A percentile compares a stretch with the other conserved stretches of the same genome.
These are phyloP conservation scores for Pristionchus exspectatus DNA, from an alignment of 2,888 invertebrate species.

Conservation along the genomic window DNA sequence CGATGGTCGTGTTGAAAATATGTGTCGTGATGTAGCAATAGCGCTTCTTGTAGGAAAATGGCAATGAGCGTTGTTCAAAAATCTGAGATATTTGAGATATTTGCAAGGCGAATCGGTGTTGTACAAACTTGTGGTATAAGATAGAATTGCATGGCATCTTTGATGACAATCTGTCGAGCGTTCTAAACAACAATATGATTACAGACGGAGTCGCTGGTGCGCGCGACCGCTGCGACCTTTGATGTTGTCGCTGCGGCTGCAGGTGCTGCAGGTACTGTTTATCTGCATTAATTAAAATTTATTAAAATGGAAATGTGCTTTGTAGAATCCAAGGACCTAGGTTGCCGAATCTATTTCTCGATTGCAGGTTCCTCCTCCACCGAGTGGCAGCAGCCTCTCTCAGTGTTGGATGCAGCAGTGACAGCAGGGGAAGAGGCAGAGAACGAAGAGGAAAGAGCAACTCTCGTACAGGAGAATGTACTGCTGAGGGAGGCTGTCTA, in stretches of 20 bases:
- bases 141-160: neutral
- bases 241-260: slow-evolving; percentile 18
- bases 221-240: slow-evolving; percentile 54
- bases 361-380: neutral
- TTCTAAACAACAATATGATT: neutral
- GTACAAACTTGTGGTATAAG: neutral
- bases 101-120: neutral
- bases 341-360: neutral
- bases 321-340: neutral
- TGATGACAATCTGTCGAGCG: neutral
- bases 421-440: neutral
- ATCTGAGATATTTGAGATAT: neutral
- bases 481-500: slow-evolving; percentile 45
- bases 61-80: neutral
- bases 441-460: slow-evolving; percentile 25
- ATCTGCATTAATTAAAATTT: neutral
- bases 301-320: neutral
- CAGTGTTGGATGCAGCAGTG: neutral
- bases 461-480: slow-evolving; percentile 35
- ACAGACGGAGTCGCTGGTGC: slow-evolving; percentile 52
- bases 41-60: neutral
- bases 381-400: neutral
- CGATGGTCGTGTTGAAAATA: neutral
- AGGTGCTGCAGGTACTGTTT: neutral
- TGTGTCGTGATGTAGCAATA: neutral